A percentile compares a stretch with the other conserved stretches of the same genome.
Conservation (phyloP, 1,140 invertebrate species). For the Pemphigus obesinymphae region DNA sequence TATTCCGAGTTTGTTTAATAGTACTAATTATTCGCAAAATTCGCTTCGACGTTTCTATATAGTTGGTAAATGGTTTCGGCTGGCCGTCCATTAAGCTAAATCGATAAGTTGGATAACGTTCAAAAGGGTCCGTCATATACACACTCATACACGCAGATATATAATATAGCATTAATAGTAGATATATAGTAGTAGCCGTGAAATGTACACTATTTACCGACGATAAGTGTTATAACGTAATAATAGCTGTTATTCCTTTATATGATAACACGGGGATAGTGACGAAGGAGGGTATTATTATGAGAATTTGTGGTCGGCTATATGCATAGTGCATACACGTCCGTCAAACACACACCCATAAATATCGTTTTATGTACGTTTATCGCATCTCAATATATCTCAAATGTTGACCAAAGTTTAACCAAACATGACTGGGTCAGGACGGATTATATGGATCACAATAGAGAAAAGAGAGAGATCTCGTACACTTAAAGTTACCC, state of each 20-base stretch:
- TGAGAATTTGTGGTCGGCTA: no score
- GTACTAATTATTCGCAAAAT: not conserved
- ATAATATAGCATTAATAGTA: not conserved
- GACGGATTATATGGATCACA: no score
- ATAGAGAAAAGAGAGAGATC: not conserved
- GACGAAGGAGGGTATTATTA: no score
- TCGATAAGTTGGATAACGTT: conserved; percentile 11
- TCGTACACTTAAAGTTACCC: not conserved
- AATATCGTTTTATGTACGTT: not conserved
- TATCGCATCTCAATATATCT: not conserved
- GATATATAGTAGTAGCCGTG: not conserved
- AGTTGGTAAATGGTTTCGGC: not conserved
- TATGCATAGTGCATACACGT: no score
- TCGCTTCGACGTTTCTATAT: no score
- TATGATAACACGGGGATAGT: not conserved
- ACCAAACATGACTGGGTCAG: no score
- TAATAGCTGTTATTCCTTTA: not conserved
- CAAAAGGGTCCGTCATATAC: not conserved
- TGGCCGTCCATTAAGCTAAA: conserved; percentile 4
- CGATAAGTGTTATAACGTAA: not conserved
- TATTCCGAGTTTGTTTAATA: not conserved
- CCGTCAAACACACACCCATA: no score
- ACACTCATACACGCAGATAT: not conserved
- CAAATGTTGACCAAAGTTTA: no score
- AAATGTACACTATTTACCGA: not conserved